Conservation (phyloP, 1,140 invertebrate genomes). For the Cherax destructor region DNA sequence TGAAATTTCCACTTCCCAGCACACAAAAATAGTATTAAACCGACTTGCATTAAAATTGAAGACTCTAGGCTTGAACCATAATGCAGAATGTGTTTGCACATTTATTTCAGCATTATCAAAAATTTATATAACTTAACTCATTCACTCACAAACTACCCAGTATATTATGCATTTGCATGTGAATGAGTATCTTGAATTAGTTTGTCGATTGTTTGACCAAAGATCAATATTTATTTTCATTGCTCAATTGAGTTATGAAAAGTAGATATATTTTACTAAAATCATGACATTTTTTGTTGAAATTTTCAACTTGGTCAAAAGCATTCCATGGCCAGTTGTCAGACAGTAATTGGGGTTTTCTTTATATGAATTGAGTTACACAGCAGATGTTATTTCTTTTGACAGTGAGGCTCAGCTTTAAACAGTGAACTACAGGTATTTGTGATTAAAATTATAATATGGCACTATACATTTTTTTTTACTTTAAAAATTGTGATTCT, state of each 20-base stretch:
- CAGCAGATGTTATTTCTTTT: neutral
- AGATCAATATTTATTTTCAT: neutral
- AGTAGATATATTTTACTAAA: neutral
- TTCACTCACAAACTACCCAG: neutral
- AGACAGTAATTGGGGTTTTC: neutral
- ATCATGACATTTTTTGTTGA: too few species aligned
- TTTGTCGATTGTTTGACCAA: neutral
- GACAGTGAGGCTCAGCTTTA: neutral
- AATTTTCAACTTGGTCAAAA: neutral
- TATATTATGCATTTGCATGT: neutral
- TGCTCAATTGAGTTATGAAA: neutral
- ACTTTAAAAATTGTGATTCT: neutral
- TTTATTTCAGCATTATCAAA: too few species aligned
- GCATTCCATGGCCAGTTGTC: neutral
- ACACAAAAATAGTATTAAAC: neutral
- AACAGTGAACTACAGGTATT: neutral
- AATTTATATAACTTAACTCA: neutral
- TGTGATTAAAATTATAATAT: neutral
- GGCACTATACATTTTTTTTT: neutral
- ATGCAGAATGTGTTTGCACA: too few species aligned
- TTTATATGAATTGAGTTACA: neutral
- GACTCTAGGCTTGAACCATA: too few species aligned
- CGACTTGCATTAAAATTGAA: too few species aligned
- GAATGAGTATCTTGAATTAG: neutral
- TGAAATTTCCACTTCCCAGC: neutral